These are phyloP conservation scores for Papilio dardanus DNA, from an alignment of 1,140 invertebrate genomes.

Conservation along the genomic window DNA sequence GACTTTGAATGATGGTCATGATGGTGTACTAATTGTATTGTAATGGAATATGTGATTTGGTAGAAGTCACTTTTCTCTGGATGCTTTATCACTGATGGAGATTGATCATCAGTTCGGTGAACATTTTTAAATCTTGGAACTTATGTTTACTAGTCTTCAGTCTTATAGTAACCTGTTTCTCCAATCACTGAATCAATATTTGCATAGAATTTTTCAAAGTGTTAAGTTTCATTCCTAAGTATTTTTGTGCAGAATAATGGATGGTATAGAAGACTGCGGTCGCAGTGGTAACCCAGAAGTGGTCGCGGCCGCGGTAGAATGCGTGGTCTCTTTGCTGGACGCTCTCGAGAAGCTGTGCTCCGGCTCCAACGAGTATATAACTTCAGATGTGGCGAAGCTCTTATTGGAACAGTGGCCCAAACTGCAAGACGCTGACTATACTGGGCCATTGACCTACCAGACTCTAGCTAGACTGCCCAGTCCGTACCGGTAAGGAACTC, in stretches of 20 bases:
- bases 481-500: conserved; percentile 84
- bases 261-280: conserved; percentile 93
- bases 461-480: conserved; percentile 91
- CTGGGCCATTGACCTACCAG: conserved; percentile 91
- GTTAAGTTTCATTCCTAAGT: too few species aligned
- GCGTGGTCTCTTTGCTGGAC: conserved; percentile 91
- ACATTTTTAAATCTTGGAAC: too few species aligned
- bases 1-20: too few species aligned
- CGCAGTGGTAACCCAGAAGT: conserved; percentile 87
- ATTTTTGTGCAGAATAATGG: conserved; percentile 88
- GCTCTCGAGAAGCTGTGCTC: conserved; percentile 91
- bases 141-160: too few species aligned
- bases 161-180: too few species aligned
- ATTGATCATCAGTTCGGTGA: too few species aligned
- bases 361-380: conserved; percentile 84
- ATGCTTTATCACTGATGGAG: too few species aligned
- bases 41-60: neutral
- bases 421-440: conserved; percentile 91
- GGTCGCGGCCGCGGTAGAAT: conserved; percentile 90
- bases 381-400: conserved; percentile 82
- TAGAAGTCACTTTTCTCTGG: neutral
- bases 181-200: too few species aligned
- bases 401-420: conserved; percentile 89
- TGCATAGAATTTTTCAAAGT: too few species aligned
- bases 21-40: neutral